A percentile compares a stretch with the other conserved stretches of the same genome.
phyloP scores from a whole-genome alignment of 2,797 vertebrate species.

The Tokudaia muenninki region DNA sequence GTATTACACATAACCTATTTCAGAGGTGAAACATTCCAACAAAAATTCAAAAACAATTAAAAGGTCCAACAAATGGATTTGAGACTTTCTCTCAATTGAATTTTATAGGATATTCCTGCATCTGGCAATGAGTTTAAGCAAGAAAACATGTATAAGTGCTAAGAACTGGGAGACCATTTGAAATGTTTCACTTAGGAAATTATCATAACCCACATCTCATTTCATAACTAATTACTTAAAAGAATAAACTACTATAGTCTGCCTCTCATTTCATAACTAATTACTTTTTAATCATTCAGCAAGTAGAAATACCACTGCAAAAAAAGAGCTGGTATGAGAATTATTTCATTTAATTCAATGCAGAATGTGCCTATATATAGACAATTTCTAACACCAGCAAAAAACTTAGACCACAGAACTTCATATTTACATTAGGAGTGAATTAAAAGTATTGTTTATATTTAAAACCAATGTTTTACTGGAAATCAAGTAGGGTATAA shows the following conservation, averaged over 20 bases:
- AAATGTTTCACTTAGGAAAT: constrained; percentile 55
- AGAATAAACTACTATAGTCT: constrained; percentile 58
- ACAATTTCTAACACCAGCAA: constrained; percentile 72
- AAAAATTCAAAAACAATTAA: constrained; percentile 60
- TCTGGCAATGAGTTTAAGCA: constrained; percentile 38
- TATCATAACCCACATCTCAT: constrained; percentile 21
- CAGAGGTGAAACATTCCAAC: constrained; percentile 35
- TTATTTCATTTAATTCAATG: constrained; percentile 71
- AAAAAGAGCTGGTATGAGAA: constrained; percentile 48
- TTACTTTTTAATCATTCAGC: constrained; percentile 58
- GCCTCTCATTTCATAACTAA: constrained; percentile 64
- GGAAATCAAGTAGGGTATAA: constrained; percentile 68
- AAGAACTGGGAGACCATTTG: constrained; percentile 52
- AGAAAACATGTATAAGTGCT: constrained; percentile 40
- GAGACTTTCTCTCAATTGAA: constrained; percentile 10
- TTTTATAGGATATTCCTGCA: not conserved
- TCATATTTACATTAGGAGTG: constrained; percentile 72
- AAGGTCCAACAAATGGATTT: constrained; percentile 54
- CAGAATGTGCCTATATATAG: constrained; percentile 71
- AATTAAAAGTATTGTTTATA: constrained; percentile 80
- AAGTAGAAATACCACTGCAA: constrained; percentile 75
- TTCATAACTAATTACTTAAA: constrained; percentile 62
- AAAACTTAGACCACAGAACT: constrained; percentile 65
- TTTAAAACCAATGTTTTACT: constrained; percentile 77
- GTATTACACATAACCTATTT: not conserved